Conservation (phyloP, 2,888 invertebrate genomes). For the Eudemis profundana region DNA sequence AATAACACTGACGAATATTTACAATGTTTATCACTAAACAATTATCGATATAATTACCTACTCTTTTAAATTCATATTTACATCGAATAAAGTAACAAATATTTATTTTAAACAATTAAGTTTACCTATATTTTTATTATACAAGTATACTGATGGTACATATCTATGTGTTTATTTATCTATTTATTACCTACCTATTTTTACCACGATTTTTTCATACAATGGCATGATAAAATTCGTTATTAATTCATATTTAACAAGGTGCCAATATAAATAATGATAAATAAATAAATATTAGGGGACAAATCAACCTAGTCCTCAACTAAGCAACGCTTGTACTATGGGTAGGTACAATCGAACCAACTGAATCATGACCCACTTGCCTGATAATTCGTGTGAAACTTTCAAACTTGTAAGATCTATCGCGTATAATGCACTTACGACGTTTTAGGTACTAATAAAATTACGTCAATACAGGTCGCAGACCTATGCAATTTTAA, state of each 20-base stretch:
- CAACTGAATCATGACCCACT: too few species aligned
- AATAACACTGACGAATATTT: constrained; percentile 81
- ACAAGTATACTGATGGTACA: constrained; percentile 52
- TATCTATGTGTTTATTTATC: constrained; percentile 15
- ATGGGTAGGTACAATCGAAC: too few species aligned
- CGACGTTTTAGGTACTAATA: too few species aligned
- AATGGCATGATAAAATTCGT: constrained; percentile 21
- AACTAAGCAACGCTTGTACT: too few species aligned
- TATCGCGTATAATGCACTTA: too few species aligned
- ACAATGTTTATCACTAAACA: constrained; percentile 66
- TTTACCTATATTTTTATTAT: constrained; percentile 52
- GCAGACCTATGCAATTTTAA: too few species aligned
- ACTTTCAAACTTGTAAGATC: too few species aligned
- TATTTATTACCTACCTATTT: constrained; percentile 18
- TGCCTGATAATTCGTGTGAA: too few species aligned
- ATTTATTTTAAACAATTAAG: constrained; percentile 46
- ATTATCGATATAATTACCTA: constrained; percentile 55
- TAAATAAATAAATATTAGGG: neutral
- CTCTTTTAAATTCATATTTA: constrained; percentile 55
- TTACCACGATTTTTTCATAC: constrained; percentile 24
- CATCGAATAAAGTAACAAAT: constrained; percentile 74
- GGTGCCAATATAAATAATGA: neutral
- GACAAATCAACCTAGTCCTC: too few species aligned
- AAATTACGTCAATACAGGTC: too few species aligned
- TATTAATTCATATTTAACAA: constrained; percentile 6